Base-by-base conservation (phyloP, 2,888 invertebrate species). In the Phasia obesa region DNA sequence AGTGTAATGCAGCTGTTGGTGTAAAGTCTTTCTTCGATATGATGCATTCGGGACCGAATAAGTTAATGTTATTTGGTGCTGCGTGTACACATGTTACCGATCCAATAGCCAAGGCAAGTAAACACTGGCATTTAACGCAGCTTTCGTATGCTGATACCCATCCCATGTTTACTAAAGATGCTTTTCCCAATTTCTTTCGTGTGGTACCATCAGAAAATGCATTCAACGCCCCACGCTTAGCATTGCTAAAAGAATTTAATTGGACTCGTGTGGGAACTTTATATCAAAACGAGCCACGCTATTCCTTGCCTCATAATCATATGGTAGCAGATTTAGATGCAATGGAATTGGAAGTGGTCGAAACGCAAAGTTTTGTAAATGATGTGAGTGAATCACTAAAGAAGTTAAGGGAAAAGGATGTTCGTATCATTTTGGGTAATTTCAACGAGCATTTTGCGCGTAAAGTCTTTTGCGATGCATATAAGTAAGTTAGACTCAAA, bases 191-290 rank as follows among this genome's bases (percentile, higher is more conserved):
- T 91, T 98, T 99, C 93, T 99, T 98, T 92, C 95, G 99, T 64
- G 97, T 98, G 84, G 98, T 98, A 21, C 99, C 99, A 0, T 97
- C 97, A 70, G 98, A 99, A 91, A 97, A 97, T 89, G 98, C 98
- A 64, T 98, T 98, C 92, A 99, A 99, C 92, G 94, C 96, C 21
- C 98, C 99, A 0, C 93, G 98, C 31, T 94, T 99, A 71, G 94
- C 97, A 5, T 93, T 99, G 38, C 93, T 99, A 85, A 94, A 95
- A 89, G 95, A 96, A 87, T 99, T 97, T 93, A 98, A 99, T 92
- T 99, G 99, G 99, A 98, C 97, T 0, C 93, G 97, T 81, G 98
- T 99, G 42, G 99, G 98, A 2, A 99, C 99, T 2, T 95, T 99
- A 84, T 99, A 98, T 90, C 98, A 98, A 91, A 98, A 98, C 90